Conservation (phyloP, 2,888 invertebrate species). For the Apamea monoglypha region DNA sequence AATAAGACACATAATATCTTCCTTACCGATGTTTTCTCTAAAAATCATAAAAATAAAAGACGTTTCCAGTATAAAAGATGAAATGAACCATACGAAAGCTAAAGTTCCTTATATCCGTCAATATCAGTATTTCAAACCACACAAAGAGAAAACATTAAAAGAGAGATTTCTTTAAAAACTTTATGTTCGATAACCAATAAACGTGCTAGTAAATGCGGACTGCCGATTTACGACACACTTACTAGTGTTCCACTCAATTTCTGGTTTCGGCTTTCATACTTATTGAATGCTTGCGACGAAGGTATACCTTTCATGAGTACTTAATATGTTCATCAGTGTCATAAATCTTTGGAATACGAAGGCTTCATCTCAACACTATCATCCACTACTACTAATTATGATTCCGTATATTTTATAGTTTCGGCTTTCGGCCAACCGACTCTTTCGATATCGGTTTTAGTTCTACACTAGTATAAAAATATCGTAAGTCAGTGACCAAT, state of each 20-base stretch:
- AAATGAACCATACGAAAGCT: constrained; percentile 6
- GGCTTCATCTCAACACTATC: background rate
- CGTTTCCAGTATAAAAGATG: background rate
- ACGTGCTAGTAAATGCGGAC: constrained; percentile 45
- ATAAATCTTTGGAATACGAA: constrained; percentile 1
- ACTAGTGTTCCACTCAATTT: constrained; percentile 46
- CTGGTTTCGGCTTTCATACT: constrained; percentile 54
- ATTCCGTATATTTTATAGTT: background rate
- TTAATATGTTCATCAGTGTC: constrained; percentile 24
- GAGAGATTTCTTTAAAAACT: constrained; percentile 39
- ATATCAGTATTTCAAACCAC: constrained; percentile 12
- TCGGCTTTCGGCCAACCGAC: constrained; percentile 29
- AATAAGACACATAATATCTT: constrained; percentile 10
- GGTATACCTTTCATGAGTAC: constrained; percentile 6
- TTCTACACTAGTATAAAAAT: constrained; percentile 17
- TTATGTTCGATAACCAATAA: constrained; percentile 45
- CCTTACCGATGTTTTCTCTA: background rate
- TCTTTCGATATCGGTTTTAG: background rate
- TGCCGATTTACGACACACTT: constrained; percentile 69
- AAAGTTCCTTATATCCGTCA: constrained; percentile 8
- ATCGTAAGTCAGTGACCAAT: constrained; percentile 77
- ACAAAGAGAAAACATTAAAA: constrained; percentile 33
- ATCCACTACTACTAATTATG: background rate
- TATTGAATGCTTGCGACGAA: constrained; percentile 15
- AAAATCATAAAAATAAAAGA: constrained; percentile 17